Conservation (phyloP, 1,140 invertebrate genomes). For the Plodia interpunctella region DNA sequence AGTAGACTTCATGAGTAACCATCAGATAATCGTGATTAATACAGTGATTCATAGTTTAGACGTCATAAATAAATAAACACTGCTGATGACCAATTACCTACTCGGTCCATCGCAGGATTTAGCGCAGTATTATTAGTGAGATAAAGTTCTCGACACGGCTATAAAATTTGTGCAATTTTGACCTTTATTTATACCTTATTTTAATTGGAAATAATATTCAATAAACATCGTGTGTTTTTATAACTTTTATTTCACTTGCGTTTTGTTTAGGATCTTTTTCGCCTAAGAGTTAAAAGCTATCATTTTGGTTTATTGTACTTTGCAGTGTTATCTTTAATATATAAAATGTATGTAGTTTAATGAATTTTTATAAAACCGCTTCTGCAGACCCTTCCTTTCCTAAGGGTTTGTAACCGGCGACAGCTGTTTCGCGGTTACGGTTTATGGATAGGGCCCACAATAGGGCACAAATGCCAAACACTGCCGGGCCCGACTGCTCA, state of each 20-base stretch:
- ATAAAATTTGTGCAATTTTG: too few species aligned
- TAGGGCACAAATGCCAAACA: slow-evolving; percentile 1
- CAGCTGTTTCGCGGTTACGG: background rate
- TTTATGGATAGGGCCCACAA: background rate
- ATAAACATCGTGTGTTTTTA: too few species aligned
- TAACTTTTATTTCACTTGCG: too few species aligned
- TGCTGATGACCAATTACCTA: background rate
- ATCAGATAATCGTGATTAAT: background rate
- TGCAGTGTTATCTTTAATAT: too few species aligned
- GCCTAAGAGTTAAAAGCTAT: too few species aligned
- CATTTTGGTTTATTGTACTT: too few species aligned
- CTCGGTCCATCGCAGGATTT: background rate
- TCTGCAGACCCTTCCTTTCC: background rate
- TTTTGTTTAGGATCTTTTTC: too few species aligned
- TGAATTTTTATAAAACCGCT: background rate
- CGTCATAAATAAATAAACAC: background rate
- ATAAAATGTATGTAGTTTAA: background rate
- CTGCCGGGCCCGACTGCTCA: background rate
- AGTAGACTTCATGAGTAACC: background rate
- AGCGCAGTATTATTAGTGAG: too few species aligned
- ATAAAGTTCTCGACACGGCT: too few species aligned
- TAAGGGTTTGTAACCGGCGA: background rate
- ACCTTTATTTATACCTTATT: too few species aligned
- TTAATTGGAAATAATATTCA: too few species aligned
- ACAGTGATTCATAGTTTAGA: background rate